phyloP scores from a whole-genome alignment of 2,888 invertebrate genomes.

The Hirtodrosophila alboralis region DNA sequence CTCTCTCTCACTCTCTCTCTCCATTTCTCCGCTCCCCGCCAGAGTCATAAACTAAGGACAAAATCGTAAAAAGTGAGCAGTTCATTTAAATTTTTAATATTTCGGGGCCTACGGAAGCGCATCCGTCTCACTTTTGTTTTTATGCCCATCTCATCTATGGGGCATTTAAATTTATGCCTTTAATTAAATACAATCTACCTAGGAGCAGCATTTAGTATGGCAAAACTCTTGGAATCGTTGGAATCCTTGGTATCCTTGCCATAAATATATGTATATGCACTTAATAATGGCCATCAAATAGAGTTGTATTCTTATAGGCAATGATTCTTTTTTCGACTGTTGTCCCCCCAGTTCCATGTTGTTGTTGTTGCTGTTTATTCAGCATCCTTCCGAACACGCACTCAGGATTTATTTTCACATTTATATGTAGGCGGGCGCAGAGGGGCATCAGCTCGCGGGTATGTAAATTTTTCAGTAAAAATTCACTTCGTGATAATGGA shows the following conservation, averaged over 20 bases:
- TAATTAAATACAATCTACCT: conserved; percentile 76
- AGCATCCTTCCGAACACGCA: conserved; percentile 69
- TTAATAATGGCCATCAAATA: conserved; percentile 62
- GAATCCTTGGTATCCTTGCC: too few species aligned
- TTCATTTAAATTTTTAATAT: conserved; percentile 80
- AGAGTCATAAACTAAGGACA: conserved; percentile 75
- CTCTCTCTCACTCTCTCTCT: conserved; percentile 22
- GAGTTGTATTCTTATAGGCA: conserved; percentile 41
- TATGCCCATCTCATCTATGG: conserved; percentile 44
- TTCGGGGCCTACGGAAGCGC: conserved; percentile 57
- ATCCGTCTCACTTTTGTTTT: conserved; percentile 53
- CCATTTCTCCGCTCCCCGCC: conserved; percentile 5
- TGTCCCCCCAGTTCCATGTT: conserved; percentile 18
- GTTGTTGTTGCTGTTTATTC: conserved; percentile 50
- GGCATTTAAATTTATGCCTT: conserved; percentile 74
- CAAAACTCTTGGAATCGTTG: too few species aligned
- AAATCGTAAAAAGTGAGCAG: conserved; percentile 79
- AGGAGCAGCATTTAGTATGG: too few species aligned
- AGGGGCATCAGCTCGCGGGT: conserved; percentile 55
- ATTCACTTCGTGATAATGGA: conserved; percentile 81
- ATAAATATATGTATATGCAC: conserved; percentile 53
- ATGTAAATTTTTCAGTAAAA: conserved; percentile 79
- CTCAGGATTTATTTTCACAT: conserved; percentile 79
- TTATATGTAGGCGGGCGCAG: conserved; percentile 56
- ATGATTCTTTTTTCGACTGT: conserved; percentile 39